A percentile compares a stretch with the other conserved stretches of the same genome.
These are phyloP conservation scores for Matsumyia berberina DNA, from an alignment of 2,888 invertebrate species.

Conservation along the genomic window DNA sequence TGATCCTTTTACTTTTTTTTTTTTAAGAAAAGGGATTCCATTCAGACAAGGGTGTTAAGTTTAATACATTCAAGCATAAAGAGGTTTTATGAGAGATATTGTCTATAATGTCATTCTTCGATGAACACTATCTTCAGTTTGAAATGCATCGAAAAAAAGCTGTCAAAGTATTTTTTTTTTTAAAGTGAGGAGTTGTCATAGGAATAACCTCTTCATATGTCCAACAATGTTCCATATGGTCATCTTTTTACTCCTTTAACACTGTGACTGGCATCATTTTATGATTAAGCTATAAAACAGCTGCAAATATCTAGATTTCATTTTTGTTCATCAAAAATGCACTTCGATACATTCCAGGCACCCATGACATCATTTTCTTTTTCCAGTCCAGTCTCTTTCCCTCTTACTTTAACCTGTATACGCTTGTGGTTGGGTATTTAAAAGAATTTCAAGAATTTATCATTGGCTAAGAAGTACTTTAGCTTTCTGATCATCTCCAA, in stretches of 20 bases:
- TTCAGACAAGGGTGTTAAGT: too few relatives aligned
- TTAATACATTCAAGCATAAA: too few relatives aligned
- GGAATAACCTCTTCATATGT: neutral
- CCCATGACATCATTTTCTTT: conserved; percentile 56
- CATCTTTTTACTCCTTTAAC: neutral
- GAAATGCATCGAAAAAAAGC: too few relatives aligned
- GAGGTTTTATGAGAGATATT: too few relatives aligned
- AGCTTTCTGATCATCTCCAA: conserved; percentile 67
- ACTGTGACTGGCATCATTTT: neutral
- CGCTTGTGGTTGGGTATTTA: neutral
- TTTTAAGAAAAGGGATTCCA: too few relatives aligned
- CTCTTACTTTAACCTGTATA: neutral
- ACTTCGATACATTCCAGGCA: conserved; percentile 47
- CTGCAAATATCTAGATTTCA: conserved; percentile 37
- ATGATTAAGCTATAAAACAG: conserved; percentile 50
- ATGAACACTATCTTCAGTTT: too few relatives aligned
- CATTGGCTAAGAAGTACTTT: conserved; percentile 41
- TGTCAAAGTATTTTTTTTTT: too few relatives aligned
- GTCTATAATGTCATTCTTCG: too few relatives aligned
- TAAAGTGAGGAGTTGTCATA: too few relatives aligned
- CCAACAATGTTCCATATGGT: neutral
- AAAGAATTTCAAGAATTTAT: conserved; percentile 58
- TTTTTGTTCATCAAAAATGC: conserved; percentile 46
- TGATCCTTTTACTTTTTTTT: too few relatives aligned
- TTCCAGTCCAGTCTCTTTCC: conserved; percentile 6